Base-by-base conservation (phyloP, 2,888 invertebrate species). In the Melanostoma mellinum region DNA sequence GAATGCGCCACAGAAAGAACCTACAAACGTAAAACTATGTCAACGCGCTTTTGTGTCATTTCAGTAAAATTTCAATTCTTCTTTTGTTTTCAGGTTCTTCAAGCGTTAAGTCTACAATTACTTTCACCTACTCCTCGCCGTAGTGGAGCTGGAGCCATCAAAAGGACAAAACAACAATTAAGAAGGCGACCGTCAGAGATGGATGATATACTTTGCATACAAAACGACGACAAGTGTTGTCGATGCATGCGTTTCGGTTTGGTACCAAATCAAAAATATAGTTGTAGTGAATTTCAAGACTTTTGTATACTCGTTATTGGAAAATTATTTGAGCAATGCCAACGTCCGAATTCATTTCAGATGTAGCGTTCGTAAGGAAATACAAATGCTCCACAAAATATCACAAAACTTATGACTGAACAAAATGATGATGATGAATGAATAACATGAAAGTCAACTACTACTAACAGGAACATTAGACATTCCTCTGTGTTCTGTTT, bases 1-100 rank as follows among this genome's bases (percentile, higher is more conserved):
- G 68, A 60, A 78, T 63, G 60, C 71, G 44, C 35, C 6, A 8
- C 35, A 63, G 5, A 46, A 53, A 40, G 5, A 40, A 44, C 35
- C 67, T 44, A 73, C 33, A 40, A 73, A 38, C 53, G 36, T 79
- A 67, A 71, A 84, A 84, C 79, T 79, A 75, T 79, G 74, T 79
- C 84, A 84, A 79, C 79, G 79, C 84, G 84, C 74, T 79, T 84
- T 79, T 79, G 50, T 75, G 74, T 67, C 84, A 71, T 79, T 79
- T 67, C 35, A 74, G 71, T 65, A 53, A 72, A 81, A 67, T 72
- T 58, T 76, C 65, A 71, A 67, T 75, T 69, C 50, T 56, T 58
- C 65, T 67, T 79, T 75, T 79, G 74, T 79, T 63, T 6, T 36
- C 56, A 50, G 60, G 55, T 42, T 67, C 65, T 58, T 74, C 60